These are phyloP conservation scores for Cistogaster globosa DNA, from an alignment of 2,888 invertebrate genomes.

Conservation along the genomic window DNA sequence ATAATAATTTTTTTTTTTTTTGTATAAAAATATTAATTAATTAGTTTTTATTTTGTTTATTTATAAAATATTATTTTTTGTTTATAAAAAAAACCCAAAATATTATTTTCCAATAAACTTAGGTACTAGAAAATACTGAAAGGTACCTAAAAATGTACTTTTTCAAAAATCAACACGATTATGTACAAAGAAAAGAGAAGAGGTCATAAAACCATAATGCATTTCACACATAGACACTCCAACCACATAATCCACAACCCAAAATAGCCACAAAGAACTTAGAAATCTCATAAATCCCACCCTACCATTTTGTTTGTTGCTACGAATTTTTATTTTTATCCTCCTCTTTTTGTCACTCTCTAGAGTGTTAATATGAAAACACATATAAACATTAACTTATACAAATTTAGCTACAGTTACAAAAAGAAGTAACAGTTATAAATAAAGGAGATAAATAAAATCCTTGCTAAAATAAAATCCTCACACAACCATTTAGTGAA, in stretches of 20 bases:
- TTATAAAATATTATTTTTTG: no score
- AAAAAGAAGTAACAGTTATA: not conserved
- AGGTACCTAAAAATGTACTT: not conserved
- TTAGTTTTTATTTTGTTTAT: no score
- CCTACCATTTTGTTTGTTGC: constrained; percentile 24
- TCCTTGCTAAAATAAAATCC: constrained; percentile 60
- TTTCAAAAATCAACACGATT: not conserved
- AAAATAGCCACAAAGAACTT: constrained; percentile 69
- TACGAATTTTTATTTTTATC: constrained; percentile 12
- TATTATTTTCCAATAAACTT: no score
- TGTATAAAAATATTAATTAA: no score
- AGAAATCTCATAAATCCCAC: constrained; percentile 67
- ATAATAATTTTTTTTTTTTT: no score
- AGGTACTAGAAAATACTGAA: not conserved
- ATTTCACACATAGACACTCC: constrained; percentile 67
- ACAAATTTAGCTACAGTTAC: not conserved
- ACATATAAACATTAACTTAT: constrained; percentile 8
- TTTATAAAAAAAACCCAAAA: no score
- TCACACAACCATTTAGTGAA: constrained; percentile 67
- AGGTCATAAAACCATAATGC: constrained; percentile 69
- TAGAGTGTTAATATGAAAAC: constrained; percentile 53
- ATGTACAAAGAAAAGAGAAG: constrained; percentile 16
- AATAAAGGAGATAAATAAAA: constrained; percentile 60
- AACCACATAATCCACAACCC: constrained; percentile 69
- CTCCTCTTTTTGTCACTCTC: constrained; percentile 42